A percentile compares a stretch with the other conserved stretches of the same genome.
Conservation (phyloP, 2,797 vertebrate species). For the Dendrocincla fuliginosa region DNA sequence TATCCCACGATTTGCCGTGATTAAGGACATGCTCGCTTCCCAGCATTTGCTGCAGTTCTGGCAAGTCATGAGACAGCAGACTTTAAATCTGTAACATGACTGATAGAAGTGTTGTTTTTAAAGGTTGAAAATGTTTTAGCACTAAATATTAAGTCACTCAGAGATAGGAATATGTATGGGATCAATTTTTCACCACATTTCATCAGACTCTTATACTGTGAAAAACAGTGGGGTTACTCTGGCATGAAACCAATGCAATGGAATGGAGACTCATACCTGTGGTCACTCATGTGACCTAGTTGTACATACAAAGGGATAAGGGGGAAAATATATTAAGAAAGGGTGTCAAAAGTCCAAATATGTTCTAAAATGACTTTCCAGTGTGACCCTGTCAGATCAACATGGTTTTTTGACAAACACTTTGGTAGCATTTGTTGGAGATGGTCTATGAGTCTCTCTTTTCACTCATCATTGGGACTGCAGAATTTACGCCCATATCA, state of each 20-base stretch:
- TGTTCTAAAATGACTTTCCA: background rate
- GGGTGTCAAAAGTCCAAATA: conserved; percentile 21
- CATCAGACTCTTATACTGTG: conserved; percentile 9
- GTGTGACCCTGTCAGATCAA: background rate
- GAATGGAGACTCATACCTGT: conserved; percentile 58
- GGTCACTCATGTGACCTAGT: conserved; percentile 26
- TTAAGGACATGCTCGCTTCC: background rate
- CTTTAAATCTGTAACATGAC: conserved; percentile 36
- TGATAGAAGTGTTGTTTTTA: conserved; percentile 60
- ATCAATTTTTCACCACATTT: conserved; percentile 58
- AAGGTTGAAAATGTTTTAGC: conserved; percentile 52
- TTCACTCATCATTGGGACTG: background rate
- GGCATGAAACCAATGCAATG: conserved; percentile 18
- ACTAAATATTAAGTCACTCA: conserved; percentile 55
- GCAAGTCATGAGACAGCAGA: conserved; percentile 46
- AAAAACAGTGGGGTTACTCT: conserved; percentile 48
- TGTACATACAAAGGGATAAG: background rate
- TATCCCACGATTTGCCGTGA: background rate
- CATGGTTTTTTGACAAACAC: background rate
- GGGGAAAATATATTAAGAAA: background rate
- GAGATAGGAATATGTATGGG: conserved; percentile 47
- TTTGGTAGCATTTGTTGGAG: background rate
- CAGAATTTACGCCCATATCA: background rate
- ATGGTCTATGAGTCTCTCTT: background rate
- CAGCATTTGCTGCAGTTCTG: conserved; percentile 38